Evolutionary conservation across 2,888 invertebrate species (phyloP).

Genomic region (Prosopocoilus inquinatus): DNA sequence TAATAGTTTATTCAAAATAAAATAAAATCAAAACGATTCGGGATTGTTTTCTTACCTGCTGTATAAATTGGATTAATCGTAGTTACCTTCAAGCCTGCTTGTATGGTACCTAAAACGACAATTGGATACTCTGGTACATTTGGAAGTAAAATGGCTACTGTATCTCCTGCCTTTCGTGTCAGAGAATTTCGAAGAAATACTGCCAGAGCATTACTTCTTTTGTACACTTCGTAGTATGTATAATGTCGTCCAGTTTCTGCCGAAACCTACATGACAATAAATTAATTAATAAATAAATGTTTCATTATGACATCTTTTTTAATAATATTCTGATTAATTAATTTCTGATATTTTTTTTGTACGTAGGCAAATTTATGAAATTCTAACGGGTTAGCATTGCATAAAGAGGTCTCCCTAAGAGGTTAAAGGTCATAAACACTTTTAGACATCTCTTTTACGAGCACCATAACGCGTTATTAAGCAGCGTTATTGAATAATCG

Average conservation of each 20-base stretch:
- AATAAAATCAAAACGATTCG: too few relatives aligned
- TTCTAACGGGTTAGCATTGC: too few relatives aligned
- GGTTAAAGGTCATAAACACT: too few relatives aligned
- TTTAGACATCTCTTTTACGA: too few relatives aligned
- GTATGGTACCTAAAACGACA: slow-evolving; percentile 62
- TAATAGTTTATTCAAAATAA: too few relatives aligned
- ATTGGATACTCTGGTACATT: slow-evolving; percentile 74
- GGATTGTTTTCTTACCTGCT: slow-evolving; percentile 33
- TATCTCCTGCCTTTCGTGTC: slow-evolving; percentile 57
- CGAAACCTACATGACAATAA: slow-evolving; percentile 59
- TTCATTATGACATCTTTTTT: too few relatives aligned
- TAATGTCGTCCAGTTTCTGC: slow-evolving; percentile 68
- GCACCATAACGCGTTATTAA: too few relatives aligned
- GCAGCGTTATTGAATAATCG: too few relatives aligned
- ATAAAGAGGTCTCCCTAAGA: too few relatives aligned
- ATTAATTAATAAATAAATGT: background rate
- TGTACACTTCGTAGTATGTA: slow-evolving; percentile 64
- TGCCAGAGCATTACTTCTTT: slow-evolving; percentile 59
- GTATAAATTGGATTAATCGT: slow-evolving; percentile 73
- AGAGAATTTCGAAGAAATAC: slow-evolving; percentile 57
- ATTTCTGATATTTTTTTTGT: too few relatives aligned
- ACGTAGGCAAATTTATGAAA: too few relatives aligned
- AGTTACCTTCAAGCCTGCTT: slow-evolving; percentile 66
- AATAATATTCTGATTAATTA: too few relatives aligned
- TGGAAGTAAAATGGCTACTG: slow-evolving; percentile 67